Conservation (phyloP, 2,888 invertebrate species). For the Drosophila greeni region DNA sequence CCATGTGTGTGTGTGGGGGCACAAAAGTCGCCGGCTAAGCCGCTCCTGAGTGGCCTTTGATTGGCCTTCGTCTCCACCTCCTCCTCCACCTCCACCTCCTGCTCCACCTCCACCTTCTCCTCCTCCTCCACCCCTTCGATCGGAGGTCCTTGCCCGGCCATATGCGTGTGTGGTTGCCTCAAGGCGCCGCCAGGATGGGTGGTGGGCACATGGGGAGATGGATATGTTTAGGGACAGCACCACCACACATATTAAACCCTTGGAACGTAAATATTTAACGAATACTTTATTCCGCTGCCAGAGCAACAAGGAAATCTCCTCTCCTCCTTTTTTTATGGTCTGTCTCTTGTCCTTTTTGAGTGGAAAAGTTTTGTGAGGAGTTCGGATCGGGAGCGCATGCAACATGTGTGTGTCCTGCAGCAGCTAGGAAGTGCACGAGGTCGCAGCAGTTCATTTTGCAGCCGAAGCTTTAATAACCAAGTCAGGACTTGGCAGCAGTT, state of each 20-base stretch:
- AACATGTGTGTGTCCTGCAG: slow-evolving; percentile 56
- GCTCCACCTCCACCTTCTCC: background rate
- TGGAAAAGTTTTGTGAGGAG: slow-evolving; percentile 52
- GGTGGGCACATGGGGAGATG: slow-evolving; percentile 9
- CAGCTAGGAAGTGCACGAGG: slow-evolving; percentile 15
- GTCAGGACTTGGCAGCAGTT: slow-evolving; percentile 20
- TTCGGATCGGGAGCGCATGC: slow-evolving; percentile 40
- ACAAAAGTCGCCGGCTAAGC: slow-evolving; percentile 42
- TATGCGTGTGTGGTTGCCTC: slow-evolving; percentile 37
- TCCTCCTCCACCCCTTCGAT: background rate
- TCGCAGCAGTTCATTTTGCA: slow-evolving; percentile 38
- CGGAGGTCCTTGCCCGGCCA: slow-evolving; percentile 1
- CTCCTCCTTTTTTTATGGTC: slow-evolving; percentile 50
- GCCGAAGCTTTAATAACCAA: slow-evolving; percentile 29
- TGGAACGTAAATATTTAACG: slow-evolving; percentile 66
- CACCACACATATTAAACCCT: slow-evolving; percentile 60
- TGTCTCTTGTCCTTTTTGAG: slow-evolving; percentile 31
- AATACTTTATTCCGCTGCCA: slow-evolving; percentile 65
- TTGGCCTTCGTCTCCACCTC: slow-evolving; percentile 26
- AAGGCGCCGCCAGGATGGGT: slow-evolving; percentile 19
- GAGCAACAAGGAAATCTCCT: slow-evolving; percentile 56
- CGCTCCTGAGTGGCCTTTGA: slow-evolving; percentile 44
- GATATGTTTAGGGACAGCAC: slow-evolving; percentile 25
- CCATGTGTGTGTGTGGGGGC: slow-evolving; percentile 40
- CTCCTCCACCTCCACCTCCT: background rate